Base-by-base conservation (phyloP, 2,113 vertebrate species). In the Pangasianodon hypophthalmus region DNA sequence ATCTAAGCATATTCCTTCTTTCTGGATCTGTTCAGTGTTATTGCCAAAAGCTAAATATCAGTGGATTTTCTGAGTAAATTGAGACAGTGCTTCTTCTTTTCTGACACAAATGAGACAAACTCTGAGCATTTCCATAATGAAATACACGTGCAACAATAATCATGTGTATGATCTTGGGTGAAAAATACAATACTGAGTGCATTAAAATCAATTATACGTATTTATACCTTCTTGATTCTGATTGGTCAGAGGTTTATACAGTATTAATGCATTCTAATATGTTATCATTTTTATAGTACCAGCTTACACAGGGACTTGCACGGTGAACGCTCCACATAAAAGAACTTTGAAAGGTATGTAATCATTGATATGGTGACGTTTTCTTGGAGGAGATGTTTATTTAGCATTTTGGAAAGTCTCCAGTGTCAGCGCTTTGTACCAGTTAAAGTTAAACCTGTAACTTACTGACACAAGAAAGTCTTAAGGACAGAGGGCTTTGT, bases 1-100 rank as follows among this genome's bases (percentile, higher is more conserved):
- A 81, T 87, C 52, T 79, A 50, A 84, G 60, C 87, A 84, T 85
- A 62, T 37, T 37, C 3, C 50, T 75, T 67, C 21, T 37, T 54
- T 56, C 19, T 73, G 32, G 50, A 81, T 85, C 41, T 73, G 60
- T n/a, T 54, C 87, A 81, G 64, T 56, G 52, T 46, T 29, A 60
- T 69, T 81, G 24, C 16, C 75, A 46, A n/a, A 60, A 46, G 52
- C 9, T 26, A 69, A 50, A 79, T 67, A 48, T 32, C 32, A 24
- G 11, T 46, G 48, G 54, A 75, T 52, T 79, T 79, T 79, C 21
- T 24, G 32, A 77, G 37, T 87, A 19, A 79, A 50, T 64, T 64
- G 44, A 88, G n/a, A 64, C 18, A 50, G 56, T 32, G 8, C 54
- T 5, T 32, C 54, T 87, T 77, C 54, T 32, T 87, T 80, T 46